A percentile compares a stretch with the other conserved stretches of the same genome.
Evolutionary conservation across 2,113 vertebrate genomes (phyloP).

Genomic region (Grantiella picta): DNA sequence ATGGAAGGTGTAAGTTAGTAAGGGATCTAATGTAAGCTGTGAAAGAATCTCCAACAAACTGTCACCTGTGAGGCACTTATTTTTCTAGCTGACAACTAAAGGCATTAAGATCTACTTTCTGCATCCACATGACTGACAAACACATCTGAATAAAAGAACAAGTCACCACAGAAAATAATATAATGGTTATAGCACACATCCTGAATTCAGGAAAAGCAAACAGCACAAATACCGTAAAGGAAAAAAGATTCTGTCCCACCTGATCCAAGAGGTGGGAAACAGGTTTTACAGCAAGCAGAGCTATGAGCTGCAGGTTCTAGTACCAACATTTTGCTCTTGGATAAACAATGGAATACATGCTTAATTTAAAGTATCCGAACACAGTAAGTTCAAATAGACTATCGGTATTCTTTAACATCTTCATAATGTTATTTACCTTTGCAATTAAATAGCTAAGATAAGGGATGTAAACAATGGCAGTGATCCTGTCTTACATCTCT

Average conservation of each 20-base stretch:
- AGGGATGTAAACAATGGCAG: not conserved
- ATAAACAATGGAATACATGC: not conserved
- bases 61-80: not conserved
- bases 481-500: not conserved
- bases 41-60: not conserved
- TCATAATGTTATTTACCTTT: slow-evolving; percentile 21
- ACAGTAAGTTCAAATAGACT: not conserved
- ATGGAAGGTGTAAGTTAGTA: not conserved
- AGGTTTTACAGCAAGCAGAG: not conserved
- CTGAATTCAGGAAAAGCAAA: not conserved
- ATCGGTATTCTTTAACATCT: not conserved
- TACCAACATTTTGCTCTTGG: not conserved
- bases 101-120: not conserved
- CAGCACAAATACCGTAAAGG: not conserved
- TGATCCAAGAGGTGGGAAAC: not conserved
- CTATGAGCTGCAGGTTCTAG: not conserved
- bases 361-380: not conserved
- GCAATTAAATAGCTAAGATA: slow-evolving; percentile 13
- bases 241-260: not conserved
- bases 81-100: not conserved
- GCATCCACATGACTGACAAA: not conserved
- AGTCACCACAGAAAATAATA: not conserved
- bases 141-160: not conserved
- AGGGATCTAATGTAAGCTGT: not conserved
- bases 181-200: not conserved